These are phyloP conservation scores for Microplitis manilae DNA, from an alignment of 2,888 invertebrate species.

Conservation along the genomic window DNA sequence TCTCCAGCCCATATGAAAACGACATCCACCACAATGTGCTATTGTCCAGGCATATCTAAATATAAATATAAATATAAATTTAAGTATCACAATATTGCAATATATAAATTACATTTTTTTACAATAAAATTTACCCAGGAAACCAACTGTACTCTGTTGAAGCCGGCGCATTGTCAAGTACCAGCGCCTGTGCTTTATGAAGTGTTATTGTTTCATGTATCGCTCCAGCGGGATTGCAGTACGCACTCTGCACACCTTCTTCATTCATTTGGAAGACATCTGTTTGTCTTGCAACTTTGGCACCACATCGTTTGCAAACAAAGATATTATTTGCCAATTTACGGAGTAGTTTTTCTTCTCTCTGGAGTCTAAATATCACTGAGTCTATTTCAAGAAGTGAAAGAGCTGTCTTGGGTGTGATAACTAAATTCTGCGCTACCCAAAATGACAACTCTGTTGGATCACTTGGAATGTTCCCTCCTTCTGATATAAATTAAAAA, in stretches of 20 bases:
- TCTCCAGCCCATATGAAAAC: slow-evolving; percentile 84
- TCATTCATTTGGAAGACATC: slow-evolving; percentile 87
- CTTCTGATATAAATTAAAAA: slow-evolving; percentile 61
- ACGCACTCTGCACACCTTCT: slow-evolving; percentile 85
- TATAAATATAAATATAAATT: background rate
- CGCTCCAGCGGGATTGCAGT: slow-evolving; percentile 84
- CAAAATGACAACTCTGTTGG: slow-evolving; percentile 84
- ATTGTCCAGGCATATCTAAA: slow-evolving; percentile 86
- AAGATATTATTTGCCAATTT: slow-evolving; percentile 65
- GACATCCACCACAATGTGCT: slow-evolving; percentile 79
- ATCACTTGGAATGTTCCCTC: slow-evolving; percentile 76
- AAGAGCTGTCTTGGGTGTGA: slow-evolving; percentile 78
- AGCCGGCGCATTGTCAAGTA: slow-evolving; percentile 73
- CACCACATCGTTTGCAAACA: slow-evolving; percentile 73
- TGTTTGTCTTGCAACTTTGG: slow-evolving; percentile 76
- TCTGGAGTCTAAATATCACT: slow-evolving; percentile 78
- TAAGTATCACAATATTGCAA: too few relatives aligned
- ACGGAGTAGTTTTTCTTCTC: slow-evolving; percentile 71
- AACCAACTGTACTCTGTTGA: slow-evolving; percentile 88
- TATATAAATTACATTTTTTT: background rate
- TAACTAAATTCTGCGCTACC: slow-evolving; percentile 84
- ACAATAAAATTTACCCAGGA: slow-evolving; percentile 77
- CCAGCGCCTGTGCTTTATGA: slow-evolving; percentile 73
- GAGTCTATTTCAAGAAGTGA: slow-evolving; percentile 79
- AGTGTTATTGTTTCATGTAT: slow-evolving; percentile 88